Evolutionary conservation across 2,888 invertebrate species (phyloP), one percentile per base, ranked within the genome.

Genomic region (Leucophenga maculata): DNA sequence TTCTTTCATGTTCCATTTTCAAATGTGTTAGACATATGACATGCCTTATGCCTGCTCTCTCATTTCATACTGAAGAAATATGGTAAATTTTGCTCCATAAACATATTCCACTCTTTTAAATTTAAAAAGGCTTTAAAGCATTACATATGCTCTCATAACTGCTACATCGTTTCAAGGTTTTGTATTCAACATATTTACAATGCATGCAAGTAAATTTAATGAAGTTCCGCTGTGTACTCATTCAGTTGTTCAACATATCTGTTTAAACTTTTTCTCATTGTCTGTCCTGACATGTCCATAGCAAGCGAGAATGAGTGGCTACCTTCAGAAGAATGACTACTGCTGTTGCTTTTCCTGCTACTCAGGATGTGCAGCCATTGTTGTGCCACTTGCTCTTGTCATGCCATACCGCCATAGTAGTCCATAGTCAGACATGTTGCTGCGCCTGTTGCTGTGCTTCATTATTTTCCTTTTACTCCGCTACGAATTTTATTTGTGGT

Each of bases 171-270:
- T 6, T 39, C 11, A 11, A 39, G 11, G 39, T 31, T 32, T 59
- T 50, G 50, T 50, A n/a, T 50, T 4, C 39, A 39, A 39, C 8
- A 39, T 59, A n/a, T 60, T 48, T 64, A 46, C 46, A 22, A 48
- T 64, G 48, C 48, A 48, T n/a, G 46, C 50, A 48, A n/a, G 39
- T 48, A 14, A 46, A 48, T 48, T 48, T 48, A 64, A 64, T 64
- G 48, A 48, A 64, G 62, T 26, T 64, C 22, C 62, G 46, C 22
- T 22, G 26, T 22, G 20, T 8, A 6, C 39, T 39, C 11, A 6
- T 3, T 11, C 39, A 6, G 1, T 39, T 26, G 4, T 26, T 2
- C 26, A 2, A 3, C 39, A 39, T 11, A 1, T 39, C 11, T 39
- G 1, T 39, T 39, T 39, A 1, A 11, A 1, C 8, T 39, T 39